Evolutionary conservation across 2,113 vertebrate genomes (phyloP).

Genomic region (Neopipo cinnamomea): DNA sequence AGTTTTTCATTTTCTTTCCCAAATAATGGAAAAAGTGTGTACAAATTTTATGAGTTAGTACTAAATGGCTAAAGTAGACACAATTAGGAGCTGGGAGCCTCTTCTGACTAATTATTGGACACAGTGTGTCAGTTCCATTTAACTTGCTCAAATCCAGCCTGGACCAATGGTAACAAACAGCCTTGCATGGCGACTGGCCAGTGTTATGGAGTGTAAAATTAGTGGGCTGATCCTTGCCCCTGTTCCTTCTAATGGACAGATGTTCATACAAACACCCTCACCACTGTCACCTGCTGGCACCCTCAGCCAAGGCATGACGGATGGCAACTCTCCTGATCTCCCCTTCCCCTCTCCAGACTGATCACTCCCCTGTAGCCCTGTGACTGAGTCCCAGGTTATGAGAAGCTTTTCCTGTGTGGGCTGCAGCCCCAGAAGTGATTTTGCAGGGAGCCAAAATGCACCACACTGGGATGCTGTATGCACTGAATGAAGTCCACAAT

Average conservation of each 20-base stretch:
- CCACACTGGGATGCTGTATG: background rate
- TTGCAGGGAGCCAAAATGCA: background rate
- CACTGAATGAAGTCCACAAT: background rate
- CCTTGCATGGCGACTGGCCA: background rate
- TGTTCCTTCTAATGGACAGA: background rate
- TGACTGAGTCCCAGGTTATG: background rate
- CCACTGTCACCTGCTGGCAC: background rate
- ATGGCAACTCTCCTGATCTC: background rate
- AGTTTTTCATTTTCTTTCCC: background rate
- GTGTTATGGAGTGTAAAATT: background rate
- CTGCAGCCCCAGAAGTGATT: background rate
- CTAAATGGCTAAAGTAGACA: background rate
- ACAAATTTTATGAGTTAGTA: background rate
- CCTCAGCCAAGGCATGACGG: background rate
- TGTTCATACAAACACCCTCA: background rate
- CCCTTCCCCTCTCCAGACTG: accelerated
- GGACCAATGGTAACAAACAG: background rate
- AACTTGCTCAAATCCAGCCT: background rate
- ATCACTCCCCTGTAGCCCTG: background rate
- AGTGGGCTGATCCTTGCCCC: background rate
- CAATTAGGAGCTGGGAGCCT: background rate
- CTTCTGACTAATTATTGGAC: background rate
- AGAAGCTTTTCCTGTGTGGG: background rate
- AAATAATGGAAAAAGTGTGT: background rate
- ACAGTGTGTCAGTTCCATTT: background rate